phyloP scores from a whole-genome alignment of 2,888 invertebrate species.

The Pantelozetes paolii region DNA sequence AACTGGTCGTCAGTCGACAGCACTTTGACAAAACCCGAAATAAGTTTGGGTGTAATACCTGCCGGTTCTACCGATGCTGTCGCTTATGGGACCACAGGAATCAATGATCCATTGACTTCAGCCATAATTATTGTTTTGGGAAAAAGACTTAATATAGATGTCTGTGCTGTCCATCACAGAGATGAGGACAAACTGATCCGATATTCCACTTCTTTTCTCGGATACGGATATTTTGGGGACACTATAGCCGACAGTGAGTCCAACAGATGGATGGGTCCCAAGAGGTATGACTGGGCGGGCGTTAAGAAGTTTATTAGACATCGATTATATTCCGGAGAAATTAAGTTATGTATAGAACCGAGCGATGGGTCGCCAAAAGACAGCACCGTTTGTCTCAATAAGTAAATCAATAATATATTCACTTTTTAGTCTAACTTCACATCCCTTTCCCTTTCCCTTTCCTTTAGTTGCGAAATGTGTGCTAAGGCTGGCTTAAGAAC shows the following conservation, averaged over 20 bases:
- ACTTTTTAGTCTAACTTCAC: background rate
- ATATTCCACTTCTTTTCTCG: slow-evolving; percentile 70
- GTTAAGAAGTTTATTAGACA: slow-evolving; percentile 52
- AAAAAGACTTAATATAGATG: slow-evolving; percentile 64
- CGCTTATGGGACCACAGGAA: slow-evolving; percentile 72
- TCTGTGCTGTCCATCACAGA: slow-evolving; percentile 65
- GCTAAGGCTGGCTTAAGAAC: slow-evolving; percentile 36
- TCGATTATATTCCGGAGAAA: slow-evolving; percentile 53
- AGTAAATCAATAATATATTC: slow-evolving; percentile 34
- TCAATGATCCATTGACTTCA: slow-evolving; percentile 71
- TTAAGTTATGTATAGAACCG: slow-evolving; percentile 45
- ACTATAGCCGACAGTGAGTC: slow-evolving; percentile 72
- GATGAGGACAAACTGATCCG: slow-evolving; percentile 59
- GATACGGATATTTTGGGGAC: slow-evolving; percentile 81
- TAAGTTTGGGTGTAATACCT: slow-evolving; percentile 67
- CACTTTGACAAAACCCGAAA: slow-evolving; percentile 43
- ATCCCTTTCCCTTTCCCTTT: background rate
- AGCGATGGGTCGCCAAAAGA: slow-evolving; percentile 44
- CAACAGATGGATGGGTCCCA: slow-evolving; percentile 79
- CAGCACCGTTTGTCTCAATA: slow-evolving; percentile 30
- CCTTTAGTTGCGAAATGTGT: slow-evolving; percentile 36
- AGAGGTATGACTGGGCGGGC: slow-evolving; percentile 66
- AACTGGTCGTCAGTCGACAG: slow-evolving; percentile 57
- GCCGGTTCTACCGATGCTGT: slow-evolving; percentile 70
- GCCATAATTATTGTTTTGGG: slow-evolving; percentile 75